A percentile compares a stretch with the other conserved stretches of the same genome.
phyloP scores from a whole-genome alignment of 2,113 vertebrate genomes.

The Todiramphus saurophagus region DNA sequence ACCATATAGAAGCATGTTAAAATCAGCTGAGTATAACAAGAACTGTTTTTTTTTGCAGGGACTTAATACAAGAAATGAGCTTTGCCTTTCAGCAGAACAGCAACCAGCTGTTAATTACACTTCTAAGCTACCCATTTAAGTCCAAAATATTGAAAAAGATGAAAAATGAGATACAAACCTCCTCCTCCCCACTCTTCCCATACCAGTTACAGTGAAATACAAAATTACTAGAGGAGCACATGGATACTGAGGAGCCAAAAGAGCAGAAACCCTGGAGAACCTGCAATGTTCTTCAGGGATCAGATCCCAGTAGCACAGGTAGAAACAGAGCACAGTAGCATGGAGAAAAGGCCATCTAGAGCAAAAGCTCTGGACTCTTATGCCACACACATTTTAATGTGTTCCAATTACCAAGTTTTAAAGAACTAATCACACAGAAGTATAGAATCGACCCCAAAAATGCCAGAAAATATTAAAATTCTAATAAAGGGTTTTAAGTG shows the following conservation, averaged over 20 bases:
- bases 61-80: background rate
- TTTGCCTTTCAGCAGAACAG: background rate
- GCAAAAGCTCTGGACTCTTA: background rate
- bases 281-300: background rate
- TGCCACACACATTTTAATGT: background rate
- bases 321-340: background rate
- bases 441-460: background rate
- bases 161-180: background rate
- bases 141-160: background rate
- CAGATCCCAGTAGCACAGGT: background rate
- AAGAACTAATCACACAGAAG: background rate
- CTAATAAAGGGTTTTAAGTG: background rate
- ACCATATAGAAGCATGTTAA: background rate
- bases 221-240: background rate
- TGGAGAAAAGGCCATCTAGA: background rate
- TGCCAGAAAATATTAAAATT: background rate
- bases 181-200: too few species aligned
- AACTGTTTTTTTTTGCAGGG: background rate
- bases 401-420: background rate
- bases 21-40: background rate
- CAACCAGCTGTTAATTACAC: background rate
- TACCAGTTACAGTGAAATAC: background rate
- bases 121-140: background rate
- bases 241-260: background rate
- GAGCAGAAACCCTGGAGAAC: background rate